Base-by-base conservation (phyloP, 1,140 invertebrate species). In the Drosophila willistoni region DNA sequence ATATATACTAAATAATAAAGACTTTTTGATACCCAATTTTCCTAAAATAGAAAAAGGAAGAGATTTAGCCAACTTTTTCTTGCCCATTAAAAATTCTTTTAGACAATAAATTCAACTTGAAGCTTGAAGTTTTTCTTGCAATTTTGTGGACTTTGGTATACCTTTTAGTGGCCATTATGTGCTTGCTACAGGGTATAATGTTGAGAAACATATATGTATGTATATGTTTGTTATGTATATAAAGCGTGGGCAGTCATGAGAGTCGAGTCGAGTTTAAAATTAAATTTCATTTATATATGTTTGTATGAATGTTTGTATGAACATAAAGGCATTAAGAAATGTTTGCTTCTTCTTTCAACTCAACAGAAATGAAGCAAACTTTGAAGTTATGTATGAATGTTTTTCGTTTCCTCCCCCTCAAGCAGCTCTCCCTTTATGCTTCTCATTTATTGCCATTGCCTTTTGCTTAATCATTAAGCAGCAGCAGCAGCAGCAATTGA, bases 401-500 rank as follows among this genome's bases (percentile, higher is more conserved):
- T 51, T 51, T 9, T 10, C 44, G 17, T 47, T n/a, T 5, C 17
- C 19, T 22, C 10, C 14, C 17, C 19, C 44, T 25, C 22, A 4
- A 4, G 22, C 22, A 2, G 3, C 44, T 19, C 44, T 22, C 3
- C 3, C 17, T 1, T 1, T 62, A 72, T 65, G 68, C 70, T 72
- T 86, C 63, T 54, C 71, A 36, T 84, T 56, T 67, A 44, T 47
- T 47, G 44, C 44, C 44, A 22, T 64, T 66, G 76, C 65, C 78
- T 69, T 72, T 73, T 51, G 83, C 76, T 68, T 64, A 82, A 87
- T 87, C 79, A 86, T 86, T 86, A 83, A 86, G 83, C 83, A 51
- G 44, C 44, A 36, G 10, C 44, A 25, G 3, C 44, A 51, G 44
- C 44, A 51, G 44, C 44, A 51, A 51, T 22, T 22, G 44, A 22